phyloP scores from a whole-genome alignment of 2,888 invertebrate species.

The Slavum lentiscoides region DNA sequence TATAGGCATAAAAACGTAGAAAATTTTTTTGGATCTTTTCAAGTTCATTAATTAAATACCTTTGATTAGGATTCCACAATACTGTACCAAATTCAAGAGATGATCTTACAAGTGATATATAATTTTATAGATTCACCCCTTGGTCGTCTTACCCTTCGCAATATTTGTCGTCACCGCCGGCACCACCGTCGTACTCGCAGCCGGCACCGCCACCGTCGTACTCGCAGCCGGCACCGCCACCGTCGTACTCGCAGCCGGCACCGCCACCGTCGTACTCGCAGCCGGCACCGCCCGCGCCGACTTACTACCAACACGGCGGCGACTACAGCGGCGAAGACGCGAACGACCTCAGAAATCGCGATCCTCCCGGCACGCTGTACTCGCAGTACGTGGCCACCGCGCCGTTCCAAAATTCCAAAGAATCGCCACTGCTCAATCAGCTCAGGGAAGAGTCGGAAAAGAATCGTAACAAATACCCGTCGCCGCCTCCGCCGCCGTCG shows the following conservation, averaged over 20 bases:
- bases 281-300: conserved; percentile 11
- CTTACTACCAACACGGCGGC: conserved; percentile 19
- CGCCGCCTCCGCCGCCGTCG: not conserved
- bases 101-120: no score
- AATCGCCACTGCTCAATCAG: conserved; percentile 59
- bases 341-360: conserved; percentile 43
- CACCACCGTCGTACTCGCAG: not conserved
- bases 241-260: not conserved
- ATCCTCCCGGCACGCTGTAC: conserved; percentile 56
- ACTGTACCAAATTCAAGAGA: no score
- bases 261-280: conserved; percentile 1
- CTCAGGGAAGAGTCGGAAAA: conserved; percentile 61
- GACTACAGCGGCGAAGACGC: not conserved
- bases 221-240: not conserved
- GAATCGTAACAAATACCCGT: conserved; percentile 54
- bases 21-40: no score
- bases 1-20: no score
- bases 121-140: not conserved
- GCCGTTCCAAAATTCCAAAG: conserved; percentile 62
- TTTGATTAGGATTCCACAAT: no score
- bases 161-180: not conserved
- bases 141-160: conserved; percentile 10
- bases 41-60: no score
- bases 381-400: conserved; percentile 52
- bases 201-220: conserved; percentile 1